Base-by-base conservation (phyloP, 2,113 vertebrate genomes). In the Neotoma lepida region DNA sequence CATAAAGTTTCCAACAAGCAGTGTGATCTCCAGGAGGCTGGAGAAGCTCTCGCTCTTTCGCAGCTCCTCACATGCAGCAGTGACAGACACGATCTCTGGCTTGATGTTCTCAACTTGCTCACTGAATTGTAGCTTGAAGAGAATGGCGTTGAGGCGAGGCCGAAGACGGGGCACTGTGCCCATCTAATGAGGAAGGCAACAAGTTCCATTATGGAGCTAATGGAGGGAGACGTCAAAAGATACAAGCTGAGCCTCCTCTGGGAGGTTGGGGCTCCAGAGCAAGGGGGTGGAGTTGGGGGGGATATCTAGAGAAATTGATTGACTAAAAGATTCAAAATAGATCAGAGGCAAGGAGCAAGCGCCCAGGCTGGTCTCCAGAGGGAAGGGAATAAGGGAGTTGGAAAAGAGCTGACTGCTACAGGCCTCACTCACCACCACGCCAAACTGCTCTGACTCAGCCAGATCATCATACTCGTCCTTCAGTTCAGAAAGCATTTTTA, bases 71-170 rank as follows among this genome's bases (percentile, higher is more conserved):
- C 99, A 99, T 0, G 99, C 99, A 0, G 99, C 99, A 1, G 99
- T 99, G 91, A 99, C 99, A 0, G 99, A 98, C 88, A 99, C 99
- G 13, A 99, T 98, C 93, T 99, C 99, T 0, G 99, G 99, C 97
- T 99, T 99, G 88, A 99, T 98, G 95, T 99, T 99, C 97, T 98
- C 99, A 70, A 99, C 98, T 92, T 99, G 99, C 94, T 99, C 99
- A 46, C 98, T 98, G 94, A 99, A 99, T 96, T 99, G 99, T 39
- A 99, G 98, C 97, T 98, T 98, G 98, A 99, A 99, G 95, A 98
- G 98, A 96, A 99, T 99, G 96, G 99, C 98, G 8, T 97, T 98
- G 91, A 99, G 99, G 24, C 99, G 98, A 8, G 98, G 97, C 95
- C 96, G 98, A 96, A 99, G 97, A 6, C 97, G 96, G 77, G 99